Evolutionary conservation across 1,140 invertebrate genomes (phyloP).

Genomic region (Pseudachorutes palmiensis): DNA sequence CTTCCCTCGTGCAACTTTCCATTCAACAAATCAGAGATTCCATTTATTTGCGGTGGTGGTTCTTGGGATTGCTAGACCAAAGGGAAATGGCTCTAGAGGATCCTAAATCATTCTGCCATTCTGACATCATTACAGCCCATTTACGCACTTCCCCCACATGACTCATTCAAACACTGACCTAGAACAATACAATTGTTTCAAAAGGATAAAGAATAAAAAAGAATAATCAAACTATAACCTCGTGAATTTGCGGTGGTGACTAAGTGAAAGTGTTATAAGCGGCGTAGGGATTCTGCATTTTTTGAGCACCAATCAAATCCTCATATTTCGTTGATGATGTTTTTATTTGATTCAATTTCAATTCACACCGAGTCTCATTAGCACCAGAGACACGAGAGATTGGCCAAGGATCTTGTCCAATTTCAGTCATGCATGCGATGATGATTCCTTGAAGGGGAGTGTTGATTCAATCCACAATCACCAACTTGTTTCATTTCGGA

Average conservation of each 20-base stretch:
- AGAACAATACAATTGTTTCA: too few relatives aligned
- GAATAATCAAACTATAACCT: too few relatives aligned
- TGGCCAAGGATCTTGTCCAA: neutral
- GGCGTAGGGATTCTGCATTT: neutral
- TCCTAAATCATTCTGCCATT: conserved; percentile 3
- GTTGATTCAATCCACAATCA: too few relatives aligned
- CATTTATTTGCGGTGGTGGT: neutral
- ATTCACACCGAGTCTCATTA: neutral
- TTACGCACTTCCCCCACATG: neutral
- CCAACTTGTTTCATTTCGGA: too few relatives aligned
- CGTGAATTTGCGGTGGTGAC: neutral
- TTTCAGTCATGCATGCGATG: too few relatives aligned
- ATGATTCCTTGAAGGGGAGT: too few relatives aligned
- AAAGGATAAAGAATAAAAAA: too few relatives aligned
- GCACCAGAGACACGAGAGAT: neutral
- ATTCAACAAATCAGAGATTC: neutral
- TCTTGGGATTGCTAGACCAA: neutral
- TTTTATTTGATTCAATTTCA: neutral
- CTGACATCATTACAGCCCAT: neutral
- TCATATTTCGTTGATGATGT: neutral
- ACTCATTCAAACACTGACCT: neutral
- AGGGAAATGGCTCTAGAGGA: neutral
- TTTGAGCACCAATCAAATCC: neutral
- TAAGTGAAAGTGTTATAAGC: neutral
- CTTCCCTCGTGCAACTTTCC: too few relatives aligned